Percentiles rank a stretch among this genome's conserved stretches.
These are phyloP conservation scores for Danio albolineatus DNA, from an alignment of 2,797 vertebrate species.

Conservation along the genomic window DNA sequence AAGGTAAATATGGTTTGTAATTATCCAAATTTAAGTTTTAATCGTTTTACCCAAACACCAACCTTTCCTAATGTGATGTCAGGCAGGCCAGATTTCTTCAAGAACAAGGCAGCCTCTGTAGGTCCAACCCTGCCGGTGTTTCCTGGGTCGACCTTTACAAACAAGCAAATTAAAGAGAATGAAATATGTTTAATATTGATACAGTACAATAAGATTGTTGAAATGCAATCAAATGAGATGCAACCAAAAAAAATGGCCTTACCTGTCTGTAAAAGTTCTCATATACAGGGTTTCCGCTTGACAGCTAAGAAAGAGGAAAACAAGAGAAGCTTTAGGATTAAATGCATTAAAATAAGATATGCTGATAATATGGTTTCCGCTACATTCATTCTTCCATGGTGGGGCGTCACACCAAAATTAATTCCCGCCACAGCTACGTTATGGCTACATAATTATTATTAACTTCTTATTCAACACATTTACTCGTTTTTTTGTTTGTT, in stretches of 20 bases:
- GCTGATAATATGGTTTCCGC: neutral
- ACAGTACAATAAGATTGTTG: neutral
- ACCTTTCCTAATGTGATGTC: slow-evolving; percentile 94
- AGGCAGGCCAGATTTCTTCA: slow-evolving; percentile 94
- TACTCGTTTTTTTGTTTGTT: too few relatives aligned
- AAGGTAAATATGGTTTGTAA: neutral
- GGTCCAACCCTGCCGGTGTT: slow-evolving; percentile 92
- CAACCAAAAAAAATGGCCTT: slow-evolving; percentile 54
- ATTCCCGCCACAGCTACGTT: too few relatives aligned
- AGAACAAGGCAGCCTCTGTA: slow-evolving; percentile 93
- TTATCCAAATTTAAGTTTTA: neutral
- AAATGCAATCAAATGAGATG: neutral
- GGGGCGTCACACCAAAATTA: too few relatives aligned
- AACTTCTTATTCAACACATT: too few relatives aligned
- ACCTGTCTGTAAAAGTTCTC: slow-evolving; percentile 96
- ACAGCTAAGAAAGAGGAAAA: slow-evolving; percentile 79
- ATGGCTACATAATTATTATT: too few relatives aligned
- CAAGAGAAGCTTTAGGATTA: neutral
- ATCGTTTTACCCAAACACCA: slow-evolving; percentile 52
- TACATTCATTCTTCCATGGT: too few relatives aligned
- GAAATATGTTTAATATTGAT: neutral
- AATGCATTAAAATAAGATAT: neutral
- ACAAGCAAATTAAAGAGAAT: neutral
- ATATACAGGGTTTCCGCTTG: slow-evolving; percentile 89
- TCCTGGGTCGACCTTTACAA: slow-evolving; percentile 90